Conservation (phyloP, 2,113 vertebrate species). For the Motacilla tschutschensis region DNA sequence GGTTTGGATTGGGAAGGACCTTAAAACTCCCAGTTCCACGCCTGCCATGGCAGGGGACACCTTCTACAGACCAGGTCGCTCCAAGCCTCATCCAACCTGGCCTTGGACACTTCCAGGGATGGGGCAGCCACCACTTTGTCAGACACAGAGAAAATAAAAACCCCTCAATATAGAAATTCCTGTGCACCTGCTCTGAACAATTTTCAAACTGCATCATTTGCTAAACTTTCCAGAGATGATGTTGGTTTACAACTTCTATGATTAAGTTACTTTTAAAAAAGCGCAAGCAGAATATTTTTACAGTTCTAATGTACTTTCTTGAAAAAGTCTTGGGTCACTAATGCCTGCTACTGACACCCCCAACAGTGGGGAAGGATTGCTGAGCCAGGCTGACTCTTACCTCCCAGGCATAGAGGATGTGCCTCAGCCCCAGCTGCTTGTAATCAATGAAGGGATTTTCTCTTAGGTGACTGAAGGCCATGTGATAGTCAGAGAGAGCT, state of each 20-base stretch:
- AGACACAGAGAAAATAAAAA: neutral
- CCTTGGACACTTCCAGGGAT: neutral
- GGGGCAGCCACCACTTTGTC: neutral
- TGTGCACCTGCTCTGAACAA: neutral
- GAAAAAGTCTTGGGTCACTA: neutral
- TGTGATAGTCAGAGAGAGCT: slow-evolving; percentile 80
- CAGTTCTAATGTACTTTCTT: neutral
- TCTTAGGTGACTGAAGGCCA: slow-evolving; percentile 81
- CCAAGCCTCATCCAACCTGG: neutral
- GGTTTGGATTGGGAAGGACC: neutral
- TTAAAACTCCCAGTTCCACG: neutral
- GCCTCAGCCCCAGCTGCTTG: slow-evolving; percentile 85
- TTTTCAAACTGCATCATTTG: neutral
- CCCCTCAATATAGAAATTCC: neutral
- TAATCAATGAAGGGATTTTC: slow-evolving; percentile 85
- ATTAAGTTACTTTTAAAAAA: neutral
- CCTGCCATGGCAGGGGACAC: neutral
- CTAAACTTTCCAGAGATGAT: neutral
- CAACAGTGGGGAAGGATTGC: neutral
- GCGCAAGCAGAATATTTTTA: neutral
- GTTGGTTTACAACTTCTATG: neutral
- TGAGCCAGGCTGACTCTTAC: slow-evolving; percentile 53
- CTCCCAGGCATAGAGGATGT: slow-evolving; percentile 88
- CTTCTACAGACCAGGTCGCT: neutral
- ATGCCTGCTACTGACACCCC: neutral